Percentiles rank a stretch among this genome's conserved stretches.
Evolutionary conservation across 1,140 invertebrate species (phyloP).

Genomic region (Macrobrachium rosenbergii): DNA sequence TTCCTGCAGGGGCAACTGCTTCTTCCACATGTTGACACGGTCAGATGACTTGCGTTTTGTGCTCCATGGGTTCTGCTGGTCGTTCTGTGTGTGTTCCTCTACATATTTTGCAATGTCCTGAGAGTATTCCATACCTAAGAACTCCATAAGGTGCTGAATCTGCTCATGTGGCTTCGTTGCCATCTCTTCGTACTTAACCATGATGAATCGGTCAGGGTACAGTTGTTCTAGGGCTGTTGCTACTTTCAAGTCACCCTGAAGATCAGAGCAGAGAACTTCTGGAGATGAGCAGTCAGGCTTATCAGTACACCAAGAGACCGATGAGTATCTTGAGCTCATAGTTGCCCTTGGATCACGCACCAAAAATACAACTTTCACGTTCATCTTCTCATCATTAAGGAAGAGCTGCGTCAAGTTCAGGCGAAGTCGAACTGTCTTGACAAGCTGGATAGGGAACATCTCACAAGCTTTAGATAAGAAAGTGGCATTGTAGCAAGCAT

Average conservation of each 20-base stretch:
- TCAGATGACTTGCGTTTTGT: conserved; percentile 67
- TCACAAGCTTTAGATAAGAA: conserved; percentile 66
- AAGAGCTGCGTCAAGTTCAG: conserved; percentile 64
- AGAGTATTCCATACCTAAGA: conserved; percentile 66
- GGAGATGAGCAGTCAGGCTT: conserved; percentile 67
- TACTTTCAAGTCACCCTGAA: conserved; percentile 67
- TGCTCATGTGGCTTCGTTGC: conserved; percentile 65
- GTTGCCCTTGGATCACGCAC: conserved; percentile 69
- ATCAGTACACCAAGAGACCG: conserved; percentile 68
- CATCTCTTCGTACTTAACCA: conserved; percentile 69
- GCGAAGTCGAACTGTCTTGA: conserved; percentile 67
- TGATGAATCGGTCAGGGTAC: conserved; percentile 65
- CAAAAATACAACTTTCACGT: conserved; percentile 68
- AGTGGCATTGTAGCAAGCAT: conserved; percentile 64
- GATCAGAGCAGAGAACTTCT: conserved; percentile 67
- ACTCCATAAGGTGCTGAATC: conserved; percentile 67
- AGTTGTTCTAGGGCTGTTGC: conserved; percentile 65
- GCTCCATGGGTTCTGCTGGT: conserved; percentile 67
- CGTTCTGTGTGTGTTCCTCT: conserved; percentile 57
- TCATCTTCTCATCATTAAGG: conserved; percentile 59
- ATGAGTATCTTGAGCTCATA: conserved; percentile 68
- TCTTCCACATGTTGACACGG: conserved; percentile 66
- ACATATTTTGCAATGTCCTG: conserved; percentile 55
- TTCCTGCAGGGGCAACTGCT: conserved; percentile 64
- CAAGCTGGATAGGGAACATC: conserved; percentile 67